Base-by-base conservation (phyloP, 37 sponge, comb jelly and placozoan species). In the Eunapius fragilis region DNA sequence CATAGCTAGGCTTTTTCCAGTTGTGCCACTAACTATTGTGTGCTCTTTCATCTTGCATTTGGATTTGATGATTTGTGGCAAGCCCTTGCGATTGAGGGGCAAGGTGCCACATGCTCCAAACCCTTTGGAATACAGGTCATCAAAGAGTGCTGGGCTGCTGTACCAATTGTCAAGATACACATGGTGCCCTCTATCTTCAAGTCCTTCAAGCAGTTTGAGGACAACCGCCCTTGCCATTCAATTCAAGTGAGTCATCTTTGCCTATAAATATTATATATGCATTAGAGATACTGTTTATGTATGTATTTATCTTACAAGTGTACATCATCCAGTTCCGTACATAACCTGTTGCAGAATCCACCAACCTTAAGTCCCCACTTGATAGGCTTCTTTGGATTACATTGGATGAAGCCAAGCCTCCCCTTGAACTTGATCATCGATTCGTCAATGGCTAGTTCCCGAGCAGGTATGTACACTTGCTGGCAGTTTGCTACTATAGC, bases 291-390 rank as follows among this genome's bases (percentile, higher is more conserved):
- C 41, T 41, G 41, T 41, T 9, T 6, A 58, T 58, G 58, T 24
- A 58, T 58, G 58, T 58, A 58, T 58, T 58, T 25, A 35, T 41
- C 25, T 48, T 84, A 58, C 58, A 12, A 58, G 58, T 58, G 58
- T 58, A 58, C 58, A 58, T 12, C 58, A 58, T 58, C 58, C 58
- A 58, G 58, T 58, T 58, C 58, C 58, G 17, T 58, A 58, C 58
- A 58, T 58, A 58, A 58, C 58, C 58, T 58, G 58, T 58, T 58
- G 58, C 58, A 58, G 58, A 58, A 58, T 58, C 17, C 17, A 17
- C 58, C 58, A 58, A 58, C 84, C 45, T 83, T 83, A 49, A 83
- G 32, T 41, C 75, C 84, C 84, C 84, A 83, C 74, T 83, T 83
- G 3, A 22, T 80, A 6, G 81, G 28, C 28, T 80, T 80, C 28